Conservation (phyloP, 2,113 vertebrate genomes). For the Phrynosoma blainvillii region DNA sequence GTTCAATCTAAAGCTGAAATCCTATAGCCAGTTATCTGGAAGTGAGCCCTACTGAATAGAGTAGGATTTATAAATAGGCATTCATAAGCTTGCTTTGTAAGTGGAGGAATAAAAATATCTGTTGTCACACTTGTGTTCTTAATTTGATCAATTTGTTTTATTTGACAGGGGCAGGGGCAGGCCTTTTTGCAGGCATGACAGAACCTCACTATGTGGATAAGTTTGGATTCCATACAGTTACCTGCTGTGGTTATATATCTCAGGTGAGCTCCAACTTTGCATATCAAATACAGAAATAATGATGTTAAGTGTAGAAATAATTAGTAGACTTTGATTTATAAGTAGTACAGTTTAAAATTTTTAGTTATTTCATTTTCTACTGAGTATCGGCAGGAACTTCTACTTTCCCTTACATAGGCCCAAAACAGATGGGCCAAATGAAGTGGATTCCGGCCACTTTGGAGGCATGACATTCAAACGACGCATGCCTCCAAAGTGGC, state of each 20-base stretch:
- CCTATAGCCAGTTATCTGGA: background rate
- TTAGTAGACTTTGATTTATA: background rate
- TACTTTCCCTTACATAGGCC: background rate
- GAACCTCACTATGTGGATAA: conserved; percentile 75
- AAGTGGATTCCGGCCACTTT: no score
- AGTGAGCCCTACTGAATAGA: no score
- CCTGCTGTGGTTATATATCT: conserved; percentile 90
- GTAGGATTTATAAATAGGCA: background rate
- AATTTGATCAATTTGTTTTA: conserved; percentile 18
- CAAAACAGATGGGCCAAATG: no score
- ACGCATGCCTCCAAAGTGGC: no score
- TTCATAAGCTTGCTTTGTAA: background rate
- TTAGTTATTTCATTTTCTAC: background rate
- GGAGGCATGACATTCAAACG: no score
- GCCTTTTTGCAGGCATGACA: conserved; percentile 45
- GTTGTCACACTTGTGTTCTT: background rate
- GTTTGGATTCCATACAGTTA: conserved; percentile 87
- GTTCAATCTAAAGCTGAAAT: background rate
- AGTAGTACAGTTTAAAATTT: background rate
- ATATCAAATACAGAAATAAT: background rate
- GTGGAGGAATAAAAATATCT: background rate
- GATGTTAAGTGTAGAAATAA: background rate
- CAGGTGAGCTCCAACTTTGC: conserved; percentile 78
- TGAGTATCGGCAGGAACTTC: background rate
- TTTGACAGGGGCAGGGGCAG: conserved; percentile 77